These are phyloP conservation scores for Ormyrus rosae DNA, from an alignment of 2,888 invertebrate genomes.

Conservation along the genomic window DNA sequence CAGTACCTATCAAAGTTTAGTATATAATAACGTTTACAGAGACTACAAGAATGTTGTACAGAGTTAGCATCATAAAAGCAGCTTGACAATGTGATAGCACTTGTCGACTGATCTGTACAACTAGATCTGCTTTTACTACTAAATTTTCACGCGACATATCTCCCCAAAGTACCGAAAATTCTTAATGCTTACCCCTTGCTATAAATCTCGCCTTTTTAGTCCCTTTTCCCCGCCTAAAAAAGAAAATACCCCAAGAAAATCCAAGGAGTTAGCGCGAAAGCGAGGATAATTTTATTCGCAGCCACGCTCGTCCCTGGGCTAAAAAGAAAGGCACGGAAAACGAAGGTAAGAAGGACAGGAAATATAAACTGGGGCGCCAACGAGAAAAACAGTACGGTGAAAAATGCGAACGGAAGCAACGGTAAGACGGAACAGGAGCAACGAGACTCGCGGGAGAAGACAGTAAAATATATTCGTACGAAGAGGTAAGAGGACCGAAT, in stretches of 20 bases:
- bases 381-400: background rate
- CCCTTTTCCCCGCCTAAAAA: background rate
- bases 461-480: slow-evolving; percentile 12
- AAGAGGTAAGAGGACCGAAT: slow-evolving; percentile 11
- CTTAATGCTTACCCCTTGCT: background rate
- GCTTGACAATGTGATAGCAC: background rate
- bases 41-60: background rate
- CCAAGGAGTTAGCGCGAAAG: background rate
- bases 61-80: background rate
- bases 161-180: background rate
- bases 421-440: background rate
- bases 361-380: slow-evolving; percentile 1
- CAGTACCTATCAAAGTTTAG: slow-evolving; percentile 45
- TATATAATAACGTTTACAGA: slow-evolving; percentile 15
- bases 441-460: background rate
- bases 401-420: background rate
- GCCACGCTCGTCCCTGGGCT: too few species aligned
- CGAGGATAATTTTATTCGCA: slow-evolving; percentile 9
- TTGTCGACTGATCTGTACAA: background rate
- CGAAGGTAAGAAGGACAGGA: background rate
- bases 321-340: too few species aligned
- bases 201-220: background rate
- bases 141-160: background rate
- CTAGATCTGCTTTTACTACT: slow-evolving; percentile 2
- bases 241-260: background rate